A percentile compares a stretch with the other conserved stretches of the same genome.
Evolutionary conservation across 37 sponge, comb jelly and placozoan species (phyloP).

Genomic region (Haliclona indistincta): DNA sequence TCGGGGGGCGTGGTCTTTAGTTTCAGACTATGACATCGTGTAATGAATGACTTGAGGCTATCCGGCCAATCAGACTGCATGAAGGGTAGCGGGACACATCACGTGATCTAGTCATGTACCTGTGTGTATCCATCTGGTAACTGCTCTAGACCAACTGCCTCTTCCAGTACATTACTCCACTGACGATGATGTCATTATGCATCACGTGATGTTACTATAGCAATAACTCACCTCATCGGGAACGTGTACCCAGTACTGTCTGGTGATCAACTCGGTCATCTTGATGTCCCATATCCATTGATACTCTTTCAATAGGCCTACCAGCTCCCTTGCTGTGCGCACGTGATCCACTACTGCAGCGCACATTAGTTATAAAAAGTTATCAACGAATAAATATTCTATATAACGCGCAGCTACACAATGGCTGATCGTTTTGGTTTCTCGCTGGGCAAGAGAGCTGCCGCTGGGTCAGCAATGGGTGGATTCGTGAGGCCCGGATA

Average conservation of each 20-base stretch:
- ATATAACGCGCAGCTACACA: not conserved
- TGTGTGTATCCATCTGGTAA: conserved; percentile 34
- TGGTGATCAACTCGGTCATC: conserved; percentile 46
- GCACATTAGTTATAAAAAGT: no score
- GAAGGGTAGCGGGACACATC: not conserved
- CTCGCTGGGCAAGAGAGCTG: not conserved
- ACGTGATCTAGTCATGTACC: conserved; percentile 15
- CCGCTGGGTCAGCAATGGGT: not conserved
- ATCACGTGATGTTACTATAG: no score
- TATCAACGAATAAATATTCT: not conserved
- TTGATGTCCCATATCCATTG: conserved; percentile 66
- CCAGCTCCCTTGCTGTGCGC: no score
- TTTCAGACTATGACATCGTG: conserved; percentile 13
- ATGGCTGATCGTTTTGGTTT: not conserved
- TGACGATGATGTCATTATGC: no score
- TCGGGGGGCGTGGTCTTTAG: conserved; percentile 7
- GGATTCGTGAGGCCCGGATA: not conserved
- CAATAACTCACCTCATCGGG: conserved; percentile 46
- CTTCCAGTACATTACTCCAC: no score
- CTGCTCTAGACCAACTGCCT: no score
- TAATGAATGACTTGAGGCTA: conserved; percentile 16
- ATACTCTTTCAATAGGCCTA: conserved; percentile 22
- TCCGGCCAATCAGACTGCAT: conserved; percentile 37
- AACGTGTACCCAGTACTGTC: conserved; percentile 37
- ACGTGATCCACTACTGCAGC: no score